phyloP scores from a whole-genome alignment of 2,797 vertebrate species.

The Rhinophrynus dorsalis region DNA sequence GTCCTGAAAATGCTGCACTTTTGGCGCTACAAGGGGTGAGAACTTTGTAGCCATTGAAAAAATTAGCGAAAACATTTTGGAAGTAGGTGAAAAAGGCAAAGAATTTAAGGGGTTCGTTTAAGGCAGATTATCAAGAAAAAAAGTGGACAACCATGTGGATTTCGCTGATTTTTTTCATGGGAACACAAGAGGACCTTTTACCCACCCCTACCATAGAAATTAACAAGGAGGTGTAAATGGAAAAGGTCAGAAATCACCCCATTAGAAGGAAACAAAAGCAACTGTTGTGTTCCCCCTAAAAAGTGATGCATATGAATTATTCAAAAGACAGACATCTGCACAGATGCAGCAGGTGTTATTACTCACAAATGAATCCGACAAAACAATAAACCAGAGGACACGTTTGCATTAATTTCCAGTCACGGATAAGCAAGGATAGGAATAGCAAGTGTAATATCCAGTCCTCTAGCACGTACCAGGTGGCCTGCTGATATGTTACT shows the following conservation, averaged over 20 bases:
- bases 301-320: neutral
- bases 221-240: no score
- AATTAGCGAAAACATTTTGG: no score
- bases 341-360: neutral
- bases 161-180: no score
- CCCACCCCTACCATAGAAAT: no score
- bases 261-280: neutral
- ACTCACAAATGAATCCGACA: neutral
- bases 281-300: neutral
- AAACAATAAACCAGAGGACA: neutral
- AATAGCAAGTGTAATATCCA: neutral
- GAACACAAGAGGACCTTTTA: no score
- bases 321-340: neutral
- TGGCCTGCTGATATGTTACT: neutral
- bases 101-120: no score
- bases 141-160: no score
- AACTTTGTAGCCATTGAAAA: no score
- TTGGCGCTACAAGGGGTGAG: no score
- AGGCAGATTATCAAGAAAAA: no score
- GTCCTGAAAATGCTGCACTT: no score
- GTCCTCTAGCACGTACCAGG: neutral
- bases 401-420: neutral
- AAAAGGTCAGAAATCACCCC: neutral
- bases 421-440: neutral
- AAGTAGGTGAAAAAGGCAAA: no score